These are phyloP conservation scores for Periophthalmodon schlosseri DNA, from an alignment of 2,113 vertebrate genomes.

Conservation along the genomic window DNA sequence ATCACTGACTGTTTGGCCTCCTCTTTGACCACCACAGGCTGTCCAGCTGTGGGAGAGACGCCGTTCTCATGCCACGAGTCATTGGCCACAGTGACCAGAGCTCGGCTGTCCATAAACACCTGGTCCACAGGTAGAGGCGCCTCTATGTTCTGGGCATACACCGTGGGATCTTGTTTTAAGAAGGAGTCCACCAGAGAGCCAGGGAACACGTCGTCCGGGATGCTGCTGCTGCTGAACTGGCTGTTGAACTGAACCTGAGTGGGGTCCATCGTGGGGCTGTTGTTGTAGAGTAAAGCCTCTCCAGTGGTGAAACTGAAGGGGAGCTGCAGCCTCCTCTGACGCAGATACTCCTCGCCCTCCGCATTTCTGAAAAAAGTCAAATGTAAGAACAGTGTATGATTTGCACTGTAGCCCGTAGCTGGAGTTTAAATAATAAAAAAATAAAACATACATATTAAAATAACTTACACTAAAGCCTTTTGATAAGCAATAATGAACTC, in stretches of 20 bases:
- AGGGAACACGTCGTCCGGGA: slow-evolving; percentile 19
- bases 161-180: slow-evolving; percentile 72
- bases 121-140: slow-evolving; percentile 63
- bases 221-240: slow-evolving; percentile 8
- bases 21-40: slow-evolving; percentile 34
- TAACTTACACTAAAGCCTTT: slow-evolving; percentile 79
- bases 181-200: slow-evolving; percentile 75
- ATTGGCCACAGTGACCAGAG: slow-evolving; percentile 60
- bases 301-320: slow-evolving; percentile 80
- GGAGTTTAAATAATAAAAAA: background rate
- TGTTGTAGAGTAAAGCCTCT: slow-evolving; percentile 79
- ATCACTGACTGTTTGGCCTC: slow-evolving; percentile 58
- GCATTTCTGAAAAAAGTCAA: slow-evolving; percentile 68
- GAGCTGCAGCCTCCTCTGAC: slow-evolving; percentile 73
- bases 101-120: slow-evolving; percentile 67
- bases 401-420: background rate
- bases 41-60: accelerated
- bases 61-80: slow-evolving; percentile 35
- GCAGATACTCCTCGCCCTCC: slow-evolving; percentile 82
- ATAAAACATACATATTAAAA: too few species aligned
- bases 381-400: background rate
- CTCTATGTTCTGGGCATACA: slow-evolving; percentile 46
- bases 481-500: slow-evolving; percentile 81
- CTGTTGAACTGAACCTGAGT: slow-evolving; percentile 48
- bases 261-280: slow-evolving; percentile 62